Evolutionary conservation across 2,888 invertebrate species (phyloP).

Genomic region (Melipona bicolor): DNA sequence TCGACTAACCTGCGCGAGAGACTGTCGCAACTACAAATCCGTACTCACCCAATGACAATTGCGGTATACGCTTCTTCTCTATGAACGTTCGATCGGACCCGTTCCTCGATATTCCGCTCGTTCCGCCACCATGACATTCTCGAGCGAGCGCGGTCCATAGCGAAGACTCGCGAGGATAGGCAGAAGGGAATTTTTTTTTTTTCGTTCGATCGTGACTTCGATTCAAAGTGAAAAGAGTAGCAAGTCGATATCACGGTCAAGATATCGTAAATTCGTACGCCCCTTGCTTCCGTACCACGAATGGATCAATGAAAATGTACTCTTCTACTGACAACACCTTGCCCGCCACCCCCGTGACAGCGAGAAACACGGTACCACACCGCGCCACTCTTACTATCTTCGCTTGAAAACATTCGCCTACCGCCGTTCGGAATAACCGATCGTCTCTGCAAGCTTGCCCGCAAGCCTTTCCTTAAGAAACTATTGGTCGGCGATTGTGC

Average conservation of each 20-base stretch:
- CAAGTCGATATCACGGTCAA: conserved; percentile 59
- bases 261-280: conserved; percentile 64
- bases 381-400: conserved; percentile 77
- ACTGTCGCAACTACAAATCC: conserved; percentile 70
- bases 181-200: no score
- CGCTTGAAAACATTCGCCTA: conserved; percentile 75
- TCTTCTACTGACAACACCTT: conserved; percentile 70
- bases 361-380: conserved; percentile 74
- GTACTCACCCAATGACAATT: conserved; percentile 55
- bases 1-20: conserved; percentile 65
- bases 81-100: conserved; percentile 13
- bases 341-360: conserved; percentile 65
- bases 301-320: conserved; percentile 83
- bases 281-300: conserved; percentile 76
- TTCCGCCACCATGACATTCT: background rate
- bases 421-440: conserved; percentile 40
- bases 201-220: background rate
- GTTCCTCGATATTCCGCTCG: background rate
- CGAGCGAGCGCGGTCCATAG: background rate
- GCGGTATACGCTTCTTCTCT: conserved; percentile 42
- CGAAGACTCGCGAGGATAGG: no score
- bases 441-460: conserved; percentile 54
- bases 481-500: conserved; percentile 13
- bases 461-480: background rate
- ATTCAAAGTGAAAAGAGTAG: background rate